A percentile compares a stretch with the other conserved stretches of the same genome.
Conservation (phyloP, 2,888 invertebrate species). For the Nematopogon swammerdamellus region DNA sequence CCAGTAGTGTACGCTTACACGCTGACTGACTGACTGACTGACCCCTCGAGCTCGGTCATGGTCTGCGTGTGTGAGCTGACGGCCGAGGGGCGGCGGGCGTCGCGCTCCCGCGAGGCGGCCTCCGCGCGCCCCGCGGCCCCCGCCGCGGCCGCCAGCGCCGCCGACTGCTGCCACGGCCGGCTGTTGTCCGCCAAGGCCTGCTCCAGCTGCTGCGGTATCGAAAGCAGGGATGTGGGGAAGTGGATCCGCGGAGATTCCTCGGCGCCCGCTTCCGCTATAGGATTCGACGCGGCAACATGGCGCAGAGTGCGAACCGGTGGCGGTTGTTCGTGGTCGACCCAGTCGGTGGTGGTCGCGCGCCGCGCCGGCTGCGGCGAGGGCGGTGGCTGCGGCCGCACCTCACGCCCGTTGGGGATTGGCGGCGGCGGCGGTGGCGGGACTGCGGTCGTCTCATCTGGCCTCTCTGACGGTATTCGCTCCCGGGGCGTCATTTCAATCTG, state of each 20-base stretch:
- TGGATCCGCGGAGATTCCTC: constrained; percentile 33
- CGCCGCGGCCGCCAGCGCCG: no score
- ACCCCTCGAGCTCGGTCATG: no score
- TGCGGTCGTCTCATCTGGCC: no score
- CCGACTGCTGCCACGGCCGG: constrained; percentile 18
- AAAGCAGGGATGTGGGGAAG: constrained; percentile 31
- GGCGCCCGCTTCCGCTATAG: not conserved
- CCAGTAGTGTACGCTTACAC: no score
- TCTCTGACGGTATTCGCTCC: no score
- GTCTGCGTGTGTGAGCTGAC: no score
- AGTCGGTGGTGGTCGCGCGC: constrained; percentile 9
- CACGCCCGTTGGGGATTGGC: not conserved
- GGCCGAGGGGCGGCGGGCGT: no score
- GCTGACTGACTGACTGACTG: no score
- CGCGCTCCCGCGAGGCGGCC: no score
- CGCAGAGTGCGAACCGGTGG: constrained; percentile 4
- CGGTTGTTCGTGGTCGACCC: constrained; percentile 16
- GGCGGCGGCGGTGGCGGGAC: not conserved
- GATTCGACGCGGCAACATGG: constrained; percentile 1
- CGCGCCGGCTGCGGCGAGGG: constrained; percentile 25
- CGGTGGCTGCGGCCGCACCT: constrained; percentile 2
- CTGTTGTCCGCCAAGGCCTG: constrained; percentile 22
- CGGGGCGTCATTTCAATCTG: no score
- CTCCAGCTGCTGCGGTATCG: constrained; percentile 28
- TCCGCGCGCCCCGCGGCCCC: no score